Percentiles rank a stretch among this genome's conserved stretches.
phyloP scores from a whole-genome alignment of 53 echinoderm and acorn worm genomes.

The Mesocentrotus franciscanus region DNA sequence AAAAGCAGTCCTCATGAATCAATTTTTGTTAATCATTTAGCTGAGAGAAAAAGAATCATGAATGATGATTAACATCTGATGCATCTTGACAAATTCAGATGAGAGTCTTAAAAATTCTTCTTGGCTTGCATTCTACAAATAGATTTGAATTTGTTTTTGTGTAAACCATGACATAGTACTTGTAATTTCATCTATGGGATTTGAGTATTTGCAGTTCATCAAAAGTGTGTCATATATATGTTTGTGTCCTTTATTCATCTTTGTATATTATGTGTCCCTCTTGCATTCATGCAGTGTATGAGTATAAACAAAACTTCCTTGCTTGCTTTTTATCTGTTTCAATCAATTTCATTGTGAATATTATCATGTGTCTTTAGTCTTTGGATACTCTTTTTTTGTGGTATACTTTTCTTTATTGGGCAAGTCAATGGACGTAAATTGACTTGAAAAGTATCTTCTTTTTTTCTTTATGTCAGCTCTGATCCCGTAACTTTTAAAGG shows the following conservation, averaged over 20 bases:
- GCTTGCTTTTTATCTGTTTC: background rate
- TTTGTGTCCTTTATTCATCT: background rate
- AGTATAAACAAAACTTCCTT: background rate
- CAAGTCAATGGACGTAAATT: no score
- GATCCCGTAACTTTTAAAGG: no score
- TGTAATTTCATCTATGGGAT: background rate
- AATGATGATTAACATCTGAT: background rate
- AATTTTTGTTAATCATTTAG: background rate
- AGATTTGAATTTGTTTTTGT: background rate
- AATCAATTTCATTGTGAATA: background rate
- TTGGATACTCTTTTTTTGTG: no score
- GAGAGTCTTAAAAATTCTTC: background rate
- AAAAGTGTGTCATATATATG: background rate
- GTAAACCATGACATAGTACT: background rate
- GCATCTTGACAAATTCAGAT: conserved; percentile 1
- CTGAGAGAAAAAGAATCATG: background rate
- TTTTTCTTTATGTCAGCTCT: no score
- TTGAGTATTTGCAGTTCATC: background rate
- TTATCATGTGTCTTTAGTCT: no score
- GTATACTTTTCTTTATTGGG: no score
- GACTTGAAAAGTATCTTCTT: no score
- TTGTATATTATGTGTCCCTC: background rate
- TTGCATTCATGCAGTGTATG: background rate
- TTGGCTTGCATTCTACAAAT: background rate
- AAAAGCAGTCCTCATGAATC: background rate